Evolutionary conservation across 2,888 invertebrate genomes (phyloP).

Genomic region (Xanthorhoe designata): DNA sequence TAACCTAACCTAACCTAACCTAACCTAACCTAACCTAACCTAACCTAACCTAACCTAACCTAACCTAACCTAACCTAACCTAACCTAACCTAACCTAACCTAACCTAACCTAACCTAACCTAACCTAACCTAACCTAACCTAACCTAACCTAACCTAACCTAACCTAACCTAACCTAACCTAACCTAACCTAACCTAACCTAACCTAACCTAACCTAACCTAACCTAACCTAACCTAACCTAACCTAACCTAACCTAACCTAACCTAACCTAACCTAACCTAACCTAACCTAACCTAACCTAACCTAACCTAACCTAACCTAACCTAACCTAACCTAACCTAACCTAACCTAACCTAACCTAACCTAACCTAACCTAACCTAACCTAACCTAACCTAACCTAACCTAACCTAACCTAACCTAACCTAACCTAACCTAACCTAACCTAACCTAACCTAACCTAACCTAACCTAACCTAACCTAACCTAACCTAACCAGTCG

Average conservation of each 20-base stretch:
- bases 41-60: slow-evolving; percentile 1
- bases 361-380: slow-evolving; percentile 1
- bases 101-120: slow-evolving; percentile 1
- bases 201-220: slow-evolving; percentile 1
- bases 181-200: slow-evolving; percentile 1
- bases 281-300: slow-evolving; percentile 1
- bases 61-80: slow-evolving; percentile 1
- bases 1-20: slow-evolving; percentile 1
- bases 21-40: slow-evolving; percentile 1
- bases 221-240: slow-evolving; percentile 1
- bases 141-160: slow-evolving; percentile 1
- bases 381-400: slow-evolving; percentile 1
- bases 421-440: slow-evolving; percentile 1
- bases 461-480: slow-evolving; percentile 1
- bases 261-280: slow-evolving; percentile 1
- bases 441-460: slow-evolving; percentile 1
- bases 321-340: slow-evolving; percentile 1
- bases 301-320: slow-evolving; percentile 1
- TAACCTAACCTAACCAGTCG: not conserved
- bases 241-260: slow-evolving; percentile 1
- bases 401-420: slow-evolving; percentile 1
- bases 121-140: slow-evolving; percentile 1
- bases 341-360: slow-evolving; percentile 1
- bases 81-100: slow-evolving; percentile 1
- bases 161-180: slow-evolving; percentile 1